Evolutionary conservation across 2,888 invertebrate genomes (phyloP), one percentile per base, ranked within the genome.

Genomic region (Stenodera caucasica): DNA sequence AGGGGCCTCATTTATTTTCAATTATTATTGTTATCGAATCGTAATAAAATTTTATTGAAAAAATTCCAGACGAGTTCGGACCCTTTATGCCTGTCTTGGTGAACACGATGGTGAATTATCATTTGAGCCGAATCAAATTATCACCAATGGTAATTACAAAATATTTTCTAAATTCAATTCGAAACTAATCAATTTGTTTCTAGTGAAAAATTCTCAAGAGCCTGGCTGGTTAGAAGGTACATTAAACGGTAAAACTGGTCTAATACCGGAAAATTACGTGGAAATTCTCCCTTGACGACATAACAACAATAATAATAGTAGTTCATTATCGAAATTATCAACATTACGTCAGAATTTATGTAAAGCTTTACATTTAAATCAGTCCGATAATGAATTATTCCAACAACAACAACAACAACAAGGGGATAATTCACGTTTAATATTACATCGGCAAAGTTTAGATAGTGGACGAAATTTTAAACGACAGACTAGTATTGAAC

Each of bases 221-320:
- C 97, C 97, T 18, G 98, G 98, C 71, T 98, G 98, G 98, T 84
- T 98, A 75, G 95, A 97, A 80, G 98, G 98, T 67, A 91, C 92
- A 56, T 84, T 98, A 70, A 90, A 94, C 81, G 97, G 97, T 62
- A 90, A 90, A 82, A 90, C 90, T 53, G 97, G 98, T 53, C 86
- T 98, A 67, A 92, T 98, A 81, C 97, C 97, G 64, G 94, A 94
- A 82, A 98, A 98, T 84, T 98, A 98, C 82, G 96, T 97, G 60
- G 96, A 97, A 84, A 86, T 90, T 73, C 84, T 92, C 76, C 90
- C 90, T 70, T 91, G 84, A 85, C 37, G 18, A 40, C 80, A 77
- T 61, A 72, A 71, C n/a, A n/a, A n/a, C n/a, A n/a, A n/a, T n/a
- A n/a, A n/a, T 62, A 67, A 69, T 53, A 64, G 72, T 61, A 72